Conservation (phyloP, 2,113 vertebrate species). For the Sapayoa aenigma region DNA sequence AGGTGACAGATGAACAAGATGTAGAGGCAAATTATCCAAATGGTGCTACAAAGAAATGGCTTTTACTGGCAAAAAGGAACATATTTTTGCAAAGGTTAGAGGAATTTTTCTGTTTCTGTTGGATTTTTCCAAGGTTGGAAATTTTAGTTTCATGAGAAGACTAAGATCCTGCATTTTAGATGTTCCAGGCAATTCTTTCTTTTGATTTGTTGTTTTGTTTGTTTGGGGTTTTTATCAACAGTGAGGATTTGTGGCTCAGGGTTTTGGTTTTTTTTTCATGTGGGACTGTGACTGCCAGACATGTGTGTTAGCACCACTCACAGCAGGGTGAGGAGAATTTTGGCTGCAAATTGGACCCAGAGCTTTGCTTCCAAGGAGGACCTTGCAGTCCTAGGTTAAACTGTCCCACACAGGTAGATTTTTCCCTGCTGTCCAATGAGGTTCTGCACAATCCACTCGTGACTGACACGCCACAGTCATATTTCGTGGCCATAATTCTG, state of each 20-base stretch:
- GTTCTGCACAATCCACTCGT: background rate
- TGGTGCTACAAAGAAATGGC: background rate
- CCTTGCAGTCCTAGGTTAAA: background rate
- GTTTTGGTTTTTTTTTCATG: too few relatives aligned
- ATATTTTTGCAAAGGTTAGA: constrained; percentile 36
- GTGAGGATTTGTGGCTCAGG: background rate
- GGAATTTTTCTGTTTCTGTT: constrained; percentile 26
- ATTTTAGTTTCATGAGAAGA: background rate
- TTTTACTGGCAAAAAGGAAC: constrained; percentile 40
- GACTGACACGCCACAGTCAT: too few relatives aligned
- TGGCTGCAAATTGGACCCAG: background rate
- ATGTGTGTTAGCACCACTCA: background rate
- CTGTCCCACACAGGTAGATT: background rate
- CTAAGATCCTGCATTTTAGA: background rate
- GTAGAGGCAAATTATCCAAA: constrained; percentile 36
- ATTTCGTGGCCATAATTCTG: too few relatives aligned
- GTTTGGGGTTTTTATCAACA: background rate
- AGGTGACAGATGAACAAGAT: constrained; percentile 60
- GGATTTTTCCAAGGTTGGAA: constrained; percentile 30
- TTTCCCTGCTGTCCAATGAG: background rate
- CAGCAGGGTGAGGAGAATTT: background rate
- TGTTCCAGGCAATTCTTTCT: background rate
- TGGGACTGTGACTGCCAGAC: background rate
- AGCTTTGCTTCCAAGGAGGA: background rate
- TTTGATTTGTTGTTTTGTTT: background rate